These are phyloP conservation scores for Choristoneura rosaceana DNA, from an alignment of 2,888 invertebrate genomes.

Conservation along the genomic window DNA sequence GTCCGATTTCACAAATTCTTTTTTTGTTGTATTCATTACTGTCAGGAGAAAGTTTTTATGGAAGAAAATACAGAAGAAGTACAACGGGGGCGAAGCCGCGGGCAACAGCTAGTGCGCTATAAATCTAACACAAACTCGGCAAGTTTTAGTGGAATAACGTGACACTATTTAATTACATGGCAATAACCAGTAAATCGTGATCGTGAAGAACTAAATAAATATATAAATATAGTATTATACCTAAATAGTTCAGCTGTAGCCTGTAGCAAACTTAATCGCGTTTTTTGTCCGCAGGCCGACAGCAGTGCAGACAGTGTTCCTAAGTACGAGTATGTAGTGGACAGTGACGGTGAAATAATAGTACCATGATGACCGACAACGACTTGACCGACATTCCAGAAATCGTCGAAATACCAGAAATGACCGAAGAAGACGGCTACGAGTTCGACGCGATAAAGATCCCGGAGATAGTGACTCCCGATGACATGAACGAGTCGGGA, in stretches of 20 bases:
- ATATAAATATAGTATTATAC: too few relatives aligned
- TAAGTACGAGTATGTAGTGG: slow-evolving; percentile 76
- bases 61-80: too few relatives aligned
- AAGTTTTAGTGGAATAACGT: slow-evolving; percentile 13
- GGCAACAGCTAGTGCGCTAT: not conserved
- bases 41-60: too few relatives aligned
- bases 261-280: slow-evolving; percentile 23
- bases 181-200: not conserved
- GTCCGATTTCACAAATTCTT: too few relatives aligned
- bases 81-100: too few relatives aligned
- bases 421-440: slow-evolving; percentile 75
- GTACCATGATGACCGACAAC: slow-evolving; percentile 33
- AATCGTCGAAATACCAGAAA: slow-evolving; percentile 72
- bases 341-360: slow-evolving; percentile 49
- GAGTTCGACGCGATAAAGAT: slow-evolving; percentile 74
- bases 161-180: not conserved
- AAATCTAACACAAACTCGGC: not conserved
- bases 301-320: slow-evolving; percentile 62
- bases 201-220: not conserved
- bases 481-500: slow-evolving; percentile 80
- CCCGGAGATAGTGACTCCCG: slow-evolving; percentile 78
- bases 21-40: not conserved
- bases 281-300: slow-evolving; percentile 70
- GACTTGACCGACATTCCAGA: slow-evolving; percentile 46
- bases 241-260: too few relatives aligned